These are phyloP conservation scores for Oplegnathus fasciatus DNA, from an alignment of 2,113 vertebrate genomes.

Conservation along the genomic window DNA sequence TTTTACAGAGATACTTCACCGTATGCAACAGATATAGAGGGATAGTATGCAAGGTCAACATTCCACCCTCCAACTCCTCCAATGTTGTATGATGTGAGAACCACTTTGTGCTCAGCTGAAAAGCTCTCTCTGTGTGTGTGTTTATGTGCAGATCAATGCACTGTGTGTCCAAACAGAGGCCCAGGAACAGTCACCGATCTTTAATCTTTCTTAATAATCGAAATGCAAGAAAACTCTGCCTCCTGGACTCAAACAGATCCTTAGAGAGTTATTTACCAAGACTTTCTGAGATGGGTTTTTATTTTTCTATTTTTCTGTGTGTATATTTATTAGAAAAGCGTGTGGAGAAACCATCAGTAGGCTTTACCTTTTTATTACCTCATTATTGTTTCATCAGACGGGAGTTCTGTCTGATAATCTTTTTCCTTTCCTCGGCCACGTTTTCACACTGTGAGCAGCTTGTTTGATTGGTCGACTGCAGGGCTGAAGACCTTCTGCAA, in stretches of 20 bases:
- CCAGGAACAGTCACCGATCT: slow-evolving; percentile 20
- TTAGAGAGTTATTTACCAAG: neutral
- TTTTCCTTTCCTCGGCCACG: slow-evolving; percentile 1
- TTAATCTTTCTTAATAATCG: neutral
- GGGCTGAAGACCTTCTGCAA: neutral
- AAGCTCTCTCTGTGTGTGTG: slow-evolving; percentile 10
- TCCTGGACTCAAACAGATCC: neutral
- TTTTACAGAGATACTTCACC: slow-evolving; percentile 38
- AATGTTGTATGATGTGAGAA: slow-evolving; percentile 63
- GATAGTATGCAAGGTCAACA: slow-evolving; percentile 64
- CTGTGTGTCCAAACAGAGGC: slow-evolving; percentile 61
- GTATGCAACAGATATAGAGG: slow-evolving; percentile 47
- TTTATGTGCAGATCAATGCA: slow-evolving; percentile 4
- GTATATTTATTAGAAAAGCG: slow-evolving; percentile 50
- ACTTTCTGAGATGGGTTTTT: slow-evolving; percentile 12
- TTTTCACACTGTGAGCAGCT: slow-evolving; percentile 46
- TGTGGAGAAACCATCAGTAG: slow-evolving; percentile 30
- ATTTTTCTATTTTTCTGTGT: slow-evolving; percentile 30
- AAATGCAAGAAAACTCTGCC: neutral
- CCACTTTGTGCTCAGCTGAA: slow-evolving; percentile 73
- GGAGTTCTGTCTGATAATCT: slow-evolving; percentile 14
- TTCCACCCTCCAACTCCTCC: slow-evolving; percentile 59
- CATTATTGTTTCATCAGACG: slow-evolving; percentile 31
- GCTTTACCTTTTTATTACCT: slow-evolving; percentile 54
- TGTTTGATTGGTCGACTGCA: neutral